These are phyloP conservation scores for Cataglyphis albicans DNA, from an alignment of 2,888 invertebrate genomes.

Conservation along the genomic window DNA sequence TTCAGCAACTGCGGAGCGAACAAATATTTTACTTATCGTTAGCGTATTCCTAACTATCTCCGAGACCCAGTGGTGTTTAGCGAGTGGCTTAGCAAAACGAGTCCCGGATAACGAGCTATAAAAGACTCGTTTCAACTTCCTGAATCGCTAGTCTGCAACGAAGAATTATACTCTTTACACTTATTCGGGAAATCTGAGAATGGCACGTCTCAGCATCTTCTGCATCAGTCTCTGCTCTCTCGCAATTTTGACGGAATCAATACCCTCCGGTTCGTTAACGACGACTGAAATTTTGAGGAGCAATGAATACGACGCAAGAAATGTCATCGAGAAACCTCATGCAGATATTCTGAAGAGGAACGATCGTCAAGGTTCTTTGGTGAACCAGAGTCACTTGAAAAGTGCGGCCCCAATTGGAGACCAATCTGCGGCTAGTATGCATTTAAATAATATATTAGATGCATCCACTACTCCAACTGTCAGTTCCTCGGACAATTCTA, in stretches of 20 bases:
- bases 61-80: constrained; percentile 65
- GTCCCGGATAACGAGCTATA: constrained; percentile 60
- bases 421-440: neutral
- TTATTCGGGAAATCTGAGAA: constrained; percentile 1
- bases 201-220: constrained; percentile 16
- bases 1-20: neutral
- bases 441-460: neutral
- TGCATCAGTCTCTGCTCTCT: constrained; percentile 8
- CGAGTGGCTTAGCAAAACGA: constrained; percentile 62
- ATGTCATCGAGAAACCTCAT: neutral
- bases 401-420: neutral
- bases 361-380: neutral
- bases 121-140: constrained; percentile 58
- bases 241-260: neutral
- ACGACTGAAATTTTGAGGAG: neutral
- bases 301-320: neutral
- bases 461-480: neutral
- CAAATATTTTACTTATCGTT: constrained; percentile 53
- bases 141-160: constrained; percentile 51
- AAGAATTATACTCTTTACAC: constrained; percentile 23
- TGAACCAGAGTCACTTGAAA: neutral
- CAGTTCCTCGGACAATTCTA: neutral
- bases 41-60: constrained; percentile 60
- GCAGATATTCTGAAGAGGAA: neutral
- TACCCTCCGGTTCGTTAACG: neutral